These are phyloP conservation scores for Melipona bicolor DNA, from an alignment of 2,888 invertebrate species.

Conservation along the genomic window DNA sequence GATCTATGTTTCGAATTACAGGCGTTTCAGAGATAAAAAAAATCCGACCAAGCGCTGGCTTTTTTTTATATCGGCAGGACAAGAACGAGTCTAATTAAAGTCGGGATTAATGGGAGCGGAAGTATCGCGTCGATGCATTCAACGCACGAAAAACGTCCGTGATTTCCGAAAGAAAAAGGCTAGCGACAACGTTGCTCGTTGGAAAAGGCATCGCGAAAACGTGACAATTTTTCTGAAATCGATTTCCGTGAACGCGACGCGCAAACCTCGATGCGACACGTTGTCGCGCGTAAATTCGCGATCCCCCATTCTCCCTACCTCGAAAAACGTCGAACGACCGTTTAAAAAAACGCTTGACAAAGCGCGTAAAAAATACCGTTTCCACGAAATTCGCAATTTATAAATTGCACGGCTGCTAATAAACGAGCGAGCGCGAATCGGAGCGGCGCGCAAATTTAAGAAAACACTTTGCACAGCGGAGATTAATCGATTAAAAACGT, in stretches of 20 bases:
- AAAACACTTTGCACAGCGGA: too few species aligned
- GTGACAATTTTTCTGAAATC: not conserved
- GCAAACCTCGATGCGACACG: not conserved
- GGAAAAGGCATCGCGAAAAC: not conserved
- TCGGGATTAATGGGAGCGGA: not conserved
- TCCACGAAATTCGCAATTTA: not conserved
- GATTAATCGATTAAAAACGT: too few species aligned
- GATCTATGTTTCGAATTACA: not conserved
- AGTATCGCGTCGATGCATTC: not conserved
- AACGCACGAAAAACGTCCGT: too few species aligned
- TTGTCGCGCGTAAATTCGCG: not conserved
- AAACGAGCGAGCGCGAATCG: too few species aligned
- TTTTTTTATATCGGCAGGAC: not conserved
- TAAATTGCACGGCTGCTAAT: not conserved
- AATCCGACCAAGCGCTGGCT: not conserved
- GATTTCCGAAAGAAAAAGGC: not conserved
- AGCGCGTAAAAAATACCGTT: not conserved
- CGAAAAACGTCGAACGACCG: not conserved
- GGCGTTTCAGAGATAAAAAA: not conserved
- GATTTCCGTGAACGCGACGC: not conserved
- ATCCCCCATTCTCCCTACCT: too few species aligned
- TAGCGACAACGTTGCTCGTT: not conserved
- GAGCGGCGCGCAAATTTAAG: too few species aligned
- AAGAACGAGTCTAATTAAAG: slow-evolving; percentile 19
- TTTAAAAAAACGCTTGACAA: too few species aligned